phyloP scores from a whole-genome alignment of 2,797 vertebrate species.

The Florisuga fusca region DNA sequence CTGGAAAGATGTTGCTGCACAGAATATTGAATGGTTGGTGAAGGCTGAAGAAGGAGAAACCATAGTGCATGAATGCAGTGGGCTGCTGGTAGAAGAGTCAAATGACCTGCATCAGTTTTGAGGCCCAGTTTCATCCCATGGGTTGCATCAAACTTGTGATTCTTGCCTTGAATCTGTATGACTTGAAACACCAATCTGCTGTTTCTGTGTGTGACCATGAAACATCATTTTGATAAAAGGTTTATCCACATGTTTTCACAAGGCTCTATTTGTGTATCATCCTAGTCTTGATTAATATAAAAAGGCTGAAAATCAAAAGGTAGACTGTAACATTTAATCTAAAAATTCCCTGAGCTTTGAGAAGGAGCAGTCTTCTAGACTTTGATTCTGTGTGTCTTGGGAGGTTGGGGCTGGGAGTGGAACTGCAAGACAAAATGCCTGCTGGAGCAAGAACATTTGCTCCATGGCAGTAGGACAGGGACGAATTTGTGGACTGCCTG shows the following conservation, averaged over 20 bases:
- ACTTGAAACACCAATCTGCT: neutral
- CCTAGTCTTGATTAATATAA: neutral
- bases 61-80: neutral
- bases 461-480: neutral
- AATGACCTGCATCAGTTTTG: rapidly evolving
- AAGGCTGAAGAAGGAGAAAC: neutral
- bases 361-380: neutral
- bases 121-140: neutral
- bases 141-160: rapidly evolving
- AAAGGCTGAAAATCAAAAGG: neutral
- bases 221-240: neutral
- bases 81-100: neutral
- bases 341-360: neutral
- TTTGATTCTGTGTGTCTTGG: neutral
- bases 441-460: neutral
- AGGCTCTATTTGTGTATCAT: neutral
- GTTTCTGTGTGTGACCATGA: neutral
- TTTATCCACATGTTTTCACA: neutral
- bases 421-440: neutral
- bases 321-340: neutral
- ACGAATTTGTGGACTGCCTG: neutral
- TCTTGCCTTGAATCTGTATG: neutral
- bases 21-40: neutral
- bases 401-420: neutral
- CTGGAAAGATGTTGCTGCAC: neutral